Evolutionary conservation across 2,113 vertebrate species (phyloP), one percentile per base, ranked within the genome.

Genomic region (Alosa alosa): DNA sequence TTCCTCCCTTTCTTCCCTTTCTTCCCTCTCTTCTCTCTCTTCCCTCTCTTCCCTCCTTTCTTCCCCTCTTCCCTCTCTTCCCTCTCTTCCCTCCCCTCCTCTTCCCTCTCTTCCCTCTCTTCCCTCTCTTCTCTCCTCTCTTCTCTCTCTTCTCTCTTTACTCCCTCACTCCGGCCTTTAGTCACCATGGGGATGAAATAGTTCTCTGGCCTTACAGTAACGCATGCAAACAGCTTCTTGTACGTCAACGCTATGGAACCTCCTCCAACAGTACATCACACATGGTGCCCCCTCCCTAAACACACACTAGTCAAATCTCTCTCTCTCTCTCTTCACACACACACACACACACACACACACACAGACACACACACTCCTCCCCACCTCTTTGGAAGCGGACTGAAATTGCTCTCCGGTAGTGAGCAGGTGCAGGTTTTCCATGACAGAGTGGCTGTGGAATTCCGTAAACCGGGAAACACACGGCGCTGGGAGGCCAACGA

Each of bases 341-440:
- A n/a, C n/a, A n/a, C n/a, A n/a, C n/a, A n/a, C n/a, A n/a, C n/a
- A n/a, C 64, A 11, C 31, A 31, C 64, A 31, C n/a, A 72, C 64
- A 72, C 64, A 72, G 8, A 31, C 60, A 64, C 60, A 64, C 22
- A 64, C 22, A 64, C 75, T 45, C 41, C 11, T 41, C 46, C 81
- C 7, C n/a, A n/a, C 78, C 25, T 6, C 55, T 68, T 72, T 72
- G 64, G 84, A 82, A 82, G 87, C 89, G 90, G 86, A 89, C 89
- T 92, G 93, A 94, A 94, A 94, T 91, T 93, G 92, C 86, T 90
- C 90, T 91, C 64, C 91, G 91, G 92, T 88, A 89, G 92, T 81
- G 87, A 93, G 90, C 96, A 98, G 97, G 96, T 97, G 96, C 93
- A 91, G 91, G 86, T 90, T 94, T 89, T 95, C 93, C 92, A 93